Base-by-base conservation (phyloP, 1,140 invertebrate species). In the Phymastichus coffea region DNA sequence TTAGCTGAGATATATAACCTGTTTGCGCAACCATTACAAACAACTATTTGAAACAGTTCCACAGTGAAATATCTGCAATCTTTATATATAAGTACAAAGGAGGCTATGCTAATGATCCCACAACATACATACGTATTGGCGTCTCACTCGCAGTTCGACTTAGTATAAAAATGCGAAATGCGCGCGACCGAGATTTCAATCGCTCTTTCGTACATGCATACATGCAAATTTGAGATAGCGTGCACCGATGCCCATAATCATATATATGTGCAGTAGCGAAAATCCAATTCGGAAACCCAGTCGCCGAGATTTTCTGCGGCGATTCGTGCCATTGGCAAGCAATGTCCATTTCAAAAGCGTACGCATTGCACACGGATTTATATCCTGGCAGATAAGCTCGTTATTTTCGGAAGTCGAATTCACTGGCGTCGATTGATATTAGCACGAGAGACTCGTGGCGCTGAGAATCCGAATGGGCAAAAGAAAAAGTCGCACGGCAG, bases 31-130 rank as follows among this genome's bases (percentile, higher is more conserved):
- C 14, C 30, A 33, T 33, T 33, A 33, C 14, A 8, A 14, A 33
- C 14, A 33, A 33, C 30, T n/a, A n/a, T n/a, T n/a, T n/a, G n/a
- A n/a, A n/a, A n/a, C n/a, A n/a, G n/a, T n/a, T n/a, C n/a, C n/a
- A n/a, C n/a, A n/a, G n/a, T n/a, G n/a, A n/a, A n/a, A n/a, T n/a
- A n/a, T n/a, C n/a, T n/a, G n/a, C n/a, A n/a, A n/a, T n/a, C n/a
- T n/a, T n/a, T n/a, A n/a, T n/a, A n/a, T n/a, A n/a, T n/a, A n/a
- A n/a, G n/a, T n/a, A 54, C 19, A 53, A 66, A 69, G 58, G 64
- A 69, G 64, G 66, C 66, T 62, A 63, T 52, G 51, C 66, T 66
- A 69, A 69, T 62, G 64, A 57, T 66, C 54, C 56, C 20, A 12
- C 28, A 26, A 46, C 37, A 12, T 25, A 33, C 30, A 33, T 6